Evolutionary conservation across 2,797 vertebrate species (phyloP).

Genomic region (Tangara arthus): DNA sequence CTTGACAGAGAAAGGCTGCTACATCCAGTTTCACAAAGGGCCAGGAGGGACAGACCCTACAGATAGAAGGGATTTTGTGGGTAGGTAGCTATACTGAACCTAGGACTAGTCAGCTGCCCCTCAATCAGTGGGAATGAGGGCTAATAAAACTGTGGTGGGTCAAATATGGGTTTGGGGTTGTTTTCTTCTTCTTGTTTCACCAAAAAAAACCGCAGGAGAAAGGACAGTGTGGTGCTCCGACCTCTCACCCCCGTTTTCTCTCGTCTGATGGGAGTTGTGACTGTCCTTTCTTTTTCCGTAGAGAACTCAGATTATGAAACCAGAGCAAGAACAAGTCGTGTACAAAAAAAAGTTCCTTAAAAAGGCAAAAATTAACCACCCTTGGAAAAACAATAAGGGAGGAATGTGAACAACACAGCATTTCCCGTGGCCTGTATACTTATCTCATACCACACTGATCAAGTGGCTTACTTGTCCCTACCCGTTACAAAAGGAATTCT

Average conservation of each 20-base stretch:
- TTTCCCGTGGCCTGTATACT: constrained; percentile 56
- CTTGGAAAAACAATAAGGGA: constrained; percentile 49
- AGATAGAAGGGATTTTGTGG: neutral
- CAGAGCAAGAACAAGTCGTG: neutral
- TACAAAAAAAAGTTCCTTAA: constrained; percentile 43
- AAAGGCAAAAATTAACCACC: constrained; percentile 57
- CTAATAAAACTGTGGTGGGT: neutral
- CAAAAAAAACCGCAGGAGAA: neutral
- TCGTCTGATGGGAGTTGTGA: neutral
- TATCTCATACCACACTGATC: constrained; percentile 44
- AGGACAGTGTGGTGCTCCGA: neutral
- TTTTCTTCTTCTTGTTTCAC: neutral
- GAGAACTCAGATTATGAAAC: neutral
- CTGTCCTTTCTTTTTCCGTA: neutral
- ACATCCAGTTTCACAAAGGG: neutral
- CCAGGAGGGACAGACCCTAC: neutral
- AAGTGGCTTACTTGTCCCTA: constrained; percentile 56
- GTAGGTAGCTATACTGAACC: neutral
- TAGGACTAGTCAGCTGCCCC: neutral
- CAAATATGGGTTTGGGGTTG: neutral
- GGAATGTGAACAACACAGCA: constrained; percentile 54
- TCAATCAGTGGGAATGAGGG: neutral
- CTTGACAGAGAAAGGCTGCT: neutral
- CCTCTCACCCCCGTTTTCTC: neutral
- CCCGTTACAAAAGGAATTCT: constrained; percentile 66